A percentile compares a stretch with the other conserved stretches of the same genome.
Evolutionary conservation across 2,113 vertebrate species (phyloP).

Genomic region (Poeciliopsis occidentalis): DNA sequence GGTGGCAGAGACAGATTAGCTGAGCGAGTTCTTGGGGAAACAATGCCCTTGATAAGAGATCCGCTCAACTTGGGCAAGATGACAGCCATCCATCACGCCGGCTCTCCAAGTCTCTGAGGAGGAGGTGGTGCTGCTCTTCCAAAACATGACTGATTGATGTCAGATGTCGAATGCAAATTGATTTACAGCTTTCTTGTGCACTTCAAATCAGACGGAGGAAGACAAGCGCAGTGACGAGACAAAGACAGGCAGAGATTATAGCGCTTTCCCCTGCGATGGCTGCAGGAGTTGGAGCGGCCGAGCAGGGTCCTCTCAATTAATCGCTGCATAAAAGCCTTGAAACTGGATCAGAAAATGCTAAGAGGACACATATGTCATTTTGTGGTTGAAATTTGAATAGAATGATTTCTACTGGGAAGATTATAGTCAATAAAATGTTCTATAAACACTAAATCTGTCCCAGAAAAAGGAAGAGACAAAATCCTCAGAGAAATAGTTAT

Average conservation of each 20-base stretch:
- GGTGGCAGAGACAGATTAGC: constrained; percentile 35
- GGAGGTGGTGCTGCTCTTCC: constrained; percentile 58
- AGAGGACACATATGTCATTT: constrained; percentile 37
- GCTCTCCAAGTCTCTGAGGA: constrained; percentile 55
- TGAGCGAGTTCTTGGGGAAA: constrained; percentile 51
- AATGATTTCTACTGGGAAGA: constrained; percentile 81
- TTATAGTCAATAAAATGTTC: constrained; percentile 85
- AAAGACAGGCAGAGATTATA: constrained; percentile 38
- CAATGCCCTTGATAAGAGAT: constrained; percentile 72
- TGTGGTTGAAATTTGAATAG: constrained; percentile 62
- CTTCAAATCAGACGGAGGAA: constrained; percentile 13
- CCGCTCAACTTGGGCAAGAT: constrained; percentile 58
- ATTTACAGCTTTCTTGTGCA: constrained; percentile 64
- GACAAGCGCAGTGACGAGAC: constrained; percentile 12
- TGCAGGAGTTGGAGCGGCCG: constrained; percentile 56
- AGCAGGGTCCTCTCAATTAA: constrained; percentile 52
- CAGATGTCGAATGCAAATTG: constrained; percentile 73
- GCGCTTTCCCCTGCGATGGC: constrained; percentile 38
- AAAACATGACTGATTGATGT: constrained; percentile 77
- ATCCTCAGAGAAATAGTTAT: constrained; percentile 27
- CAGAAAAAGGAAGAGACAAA: constrained; percentile 82
- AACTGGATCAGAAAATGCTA: constrained; percentile 33
- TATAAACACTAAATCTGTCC: constrained; percentile 78
- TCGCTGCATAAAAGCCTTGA: constrained; percentile 49
- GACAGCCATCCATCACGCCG: constrained; percentile 69